Evolutionary conservation across 2,113 vertebrate species (phyloP).

Genomic region (Thunnus maccoyii): DNA sequence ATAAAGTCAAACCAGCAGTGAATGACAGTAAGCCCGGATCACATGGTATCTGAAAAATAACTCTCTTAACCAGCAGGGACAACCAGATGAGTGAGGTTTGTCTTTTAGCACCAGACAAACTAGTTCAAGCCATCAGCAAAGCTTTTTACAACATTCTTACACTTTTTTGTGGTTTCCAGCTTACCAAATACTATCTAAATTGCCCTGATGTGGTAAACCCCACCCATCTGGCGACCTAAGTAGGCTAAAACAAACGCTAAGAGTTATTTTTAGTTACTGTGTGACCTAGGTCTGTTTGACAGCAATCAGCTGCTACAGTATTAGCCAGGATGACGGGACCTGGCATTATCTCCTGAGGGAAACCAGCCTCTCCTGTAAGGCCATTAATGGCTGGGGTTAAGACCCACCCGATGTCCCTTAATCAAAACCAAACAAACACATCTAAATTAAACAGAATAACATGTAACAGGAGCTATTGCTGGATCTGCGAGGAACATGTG

Average conservation of each 20-base stretch:
- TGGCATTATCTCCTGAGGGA: slow-evolving; percentile 61
- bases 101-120: slow-evolving; percentile 11
- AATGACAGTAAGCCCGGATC: neutral
- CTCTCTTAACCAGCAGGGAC: neutral
- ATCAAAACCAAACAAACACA: slow-evolving; percentile 65
- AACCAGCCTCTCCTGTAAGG: slow-evolving; percentile 47
- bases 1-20: slow-evolving; percentile 21
- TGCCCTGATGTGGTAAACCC: slow-evolving; percentile 46
- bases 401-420: slow-evolving; percentile 23
- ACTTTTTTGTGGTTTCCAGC: slow-evolving; percentile 11
- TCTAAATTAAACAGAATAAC: slow-evolving; percentile 36
- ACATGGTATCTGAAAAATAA: slow-evolving; percentile 6
- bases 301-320: slow-evolving; percentile 47
- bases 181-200: neutral
- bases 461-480: slow-evolving; percentile 35
- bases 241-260: slow-evolving; percentile 40
- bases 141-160: slow-evolving; percentile 1
- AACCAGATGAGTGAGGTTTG: slow-evolving; percentile 13
- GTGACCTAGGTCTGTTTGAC: slow-evolving; percentile 44
- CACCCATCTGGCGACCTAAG: slow-evolving; percentile 16
- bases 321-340: slow-evolving; percentile 23
- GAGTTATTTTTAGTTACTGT: slow-evolving; percentile 35
- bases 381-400: slow-evolving; percentile 10
- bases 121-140: slow-evolving; percentile 15
- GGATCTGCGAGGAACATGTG: neutral